phyloP scores from a whole-genome alignment of 53 echinoderm and acorn worm species.

The Paelopatides confundens region DNA sequence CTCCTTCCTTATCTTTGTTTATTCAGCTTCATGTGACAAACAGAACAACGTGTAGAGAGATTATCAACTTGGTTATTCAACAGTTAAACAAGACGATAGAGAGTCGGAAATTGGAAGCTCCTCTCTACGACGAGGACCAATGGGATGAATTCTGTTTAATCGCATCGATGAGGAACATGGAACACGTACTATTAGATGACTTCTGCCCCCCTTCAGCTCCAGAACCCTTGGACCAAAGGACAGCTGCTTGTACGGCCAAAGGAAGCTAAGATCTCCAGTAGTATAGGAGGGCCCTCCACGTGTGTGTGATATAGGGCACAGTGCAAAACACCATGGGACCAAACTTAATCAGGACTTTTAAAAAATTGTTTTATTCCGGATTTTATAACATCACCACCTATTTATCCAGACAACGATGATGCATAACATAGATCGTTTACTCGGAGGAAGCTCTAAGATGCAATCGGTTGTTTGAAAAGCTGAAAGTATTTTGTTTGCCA shows the following conservation, averaged over 20 bases:
- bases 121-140: slow-evolving; percentile 84
- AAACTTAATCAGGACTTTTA: neutral
- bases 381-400: no score
- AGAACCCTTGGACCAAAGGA: slow-evolving; percentile 99
- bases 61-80: slow-evolving; percentile 93
- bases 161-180: slow-evolving; percentile 83
- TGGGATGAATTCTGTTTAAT: slow-evolving; percentile 92
- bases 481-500: neutral
- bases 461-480: no score
- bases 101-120: slow-evolving; percentile 81
- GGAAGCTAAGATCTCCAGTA: slow-evolving; percentile 56
- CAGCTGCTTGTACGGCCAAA: slow-evolving; percentile 89
- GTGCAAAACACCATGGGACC: neutral
- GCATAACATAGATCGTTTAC: no score
- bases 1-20: neutral
- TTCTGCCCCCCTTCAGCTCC: slow-evolving; percentile 94
- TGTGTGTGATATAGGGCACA: slow-evolving; percentile 62
- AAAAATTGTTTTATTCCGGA: no score
- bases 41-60: slow-evolving; percentile 88
- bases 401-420: no score
- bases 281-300: slow-evolving; percentile 83
- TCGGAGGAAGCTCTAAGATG: no score
- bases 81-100: slow-evolving; percentile 99
- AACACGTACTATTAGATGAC: slow-evolving; percentile 83
- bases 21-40: slow-evolving; percentile 93